Conservation (phyloP, 2,888 invertebrate genomes). For the Cheilosia variabilis region DNA sequence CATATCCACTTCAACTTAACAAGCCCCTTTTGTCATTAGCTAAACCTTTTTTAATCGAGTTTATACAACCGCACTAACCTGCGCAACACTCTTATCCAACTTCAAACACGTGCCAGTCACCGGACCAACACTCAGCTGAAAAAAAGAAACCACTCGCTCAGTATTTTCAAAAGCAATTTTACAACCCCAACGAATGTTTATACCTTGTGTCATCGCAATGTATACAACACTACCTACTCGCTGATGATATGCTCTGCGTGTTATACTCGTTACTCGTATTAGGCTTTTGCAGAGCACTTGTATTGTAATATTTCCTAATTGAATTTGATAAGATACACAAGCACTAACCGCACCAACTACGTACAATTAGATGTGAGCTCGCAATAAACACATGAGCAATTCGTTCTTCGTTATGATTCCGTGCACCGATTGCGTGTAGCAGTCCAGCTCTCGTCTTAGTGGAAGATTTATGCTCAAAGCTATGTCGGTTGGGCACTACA, state of each 20-base stretch:
- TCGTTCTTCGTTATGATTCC: slow-evolving; percentile 19
- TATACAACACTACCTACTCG: not conserved
- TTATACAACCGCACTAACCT: not conserved
- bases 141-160: slow-evolving; percentile 7
- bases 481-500: not conserved
- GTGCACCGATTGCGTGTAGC: slow-evolving; percentile 1
- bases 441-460: not conserved
- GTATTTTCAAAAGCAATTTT: slow-evolving; percentile 56
- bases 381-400: slow-evolving; percentile 42
- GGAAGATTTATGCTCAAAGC: slow-evolving; percentile 15
- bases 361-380: slow-evolving; percentile 32
- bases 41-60: slow-evolving; percentile 22
- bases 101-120: slow-evolving; percentile 53
- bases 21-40: no score
- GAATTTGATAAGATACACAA: slow-evolving; percentile 66
- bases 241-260: slow-evolving; percentile 15
- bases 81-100: slow-evolving; percentile 12
- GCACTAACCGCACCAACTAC: not conserved
- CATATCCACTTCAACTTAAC: no score
- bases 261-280: not conserved
- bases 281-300: slow-evolving; percentile 35
- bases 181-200: slow-evolving; percentile 38
- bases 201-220: slow-evolving; percentile 1
- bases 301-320: slow-evolving; percentile 65
- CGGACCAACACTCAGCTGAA: slow-evolving; percentile 12